A percentile compares a stretch with the other conserved stretches of the same genome.
phyloP scores from a whole-genome alignment of 2,888 invertebrate species.

The Operophtera brumata region DNA sequence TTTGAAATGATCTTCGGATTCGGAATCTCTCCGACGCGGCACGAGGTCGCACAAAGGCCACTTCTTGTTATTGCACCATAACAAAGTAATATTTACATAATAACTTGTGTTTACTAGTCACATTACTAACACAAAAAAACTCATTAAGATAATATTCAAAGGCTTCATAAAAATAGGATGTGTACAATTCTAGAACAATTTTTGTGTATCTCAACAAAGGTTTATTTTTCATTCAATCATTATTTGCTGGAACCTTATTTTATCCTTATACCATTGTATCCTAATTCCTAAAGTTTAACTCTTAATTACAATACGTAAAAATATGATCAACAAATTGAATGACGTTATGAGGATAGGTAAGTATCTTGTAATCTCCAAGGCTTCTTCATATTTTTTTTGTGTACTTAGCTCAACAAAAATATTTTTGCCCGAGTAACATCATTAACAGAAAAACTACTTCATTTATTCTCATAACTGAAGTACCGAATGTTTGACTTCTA shows the following conservation, averaged over 20 bases:
- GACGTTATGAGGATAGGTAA: no score
- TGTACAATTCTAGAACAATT: no score
- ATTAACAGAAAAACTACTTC: neutral
- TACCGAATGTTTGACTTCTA: constrained; percentile 1
- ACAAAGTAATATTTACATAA: constrained; percentile 17
- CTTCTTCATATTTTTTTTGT: neutral
- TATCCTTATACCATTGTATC: no score
- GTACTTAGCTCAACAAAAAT: neutral
- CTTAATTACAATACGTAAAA: no score
- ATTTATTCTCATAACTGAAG: neutral
- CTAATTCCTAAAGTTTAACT: no score
- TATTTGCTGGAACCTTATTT: no score
- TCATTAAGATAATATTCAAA: neutral
- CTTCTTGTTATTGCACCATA: constrained; percentile 16
- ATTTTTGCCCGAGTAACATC: neutral
- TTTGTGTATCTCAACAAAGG: no score
- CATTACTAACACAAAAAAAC: neutral
- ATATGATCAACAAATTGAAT: no score
- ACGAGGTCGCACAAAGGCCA: constrained; percentile 25
- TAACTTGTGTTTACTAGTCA: constrained; percentile 3
- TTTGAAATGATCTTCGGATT: constrained; percentile 15
- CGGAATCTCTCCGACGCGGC: constrained; percentile 8
- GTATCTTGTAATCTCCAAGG: no score
- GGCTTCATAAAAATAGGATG: neutral
- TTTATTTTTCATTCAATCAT: no score